Conservation (phyloP, 53 echinoderm and acorn worm species). For the Patiria pectinifera region DNA sequence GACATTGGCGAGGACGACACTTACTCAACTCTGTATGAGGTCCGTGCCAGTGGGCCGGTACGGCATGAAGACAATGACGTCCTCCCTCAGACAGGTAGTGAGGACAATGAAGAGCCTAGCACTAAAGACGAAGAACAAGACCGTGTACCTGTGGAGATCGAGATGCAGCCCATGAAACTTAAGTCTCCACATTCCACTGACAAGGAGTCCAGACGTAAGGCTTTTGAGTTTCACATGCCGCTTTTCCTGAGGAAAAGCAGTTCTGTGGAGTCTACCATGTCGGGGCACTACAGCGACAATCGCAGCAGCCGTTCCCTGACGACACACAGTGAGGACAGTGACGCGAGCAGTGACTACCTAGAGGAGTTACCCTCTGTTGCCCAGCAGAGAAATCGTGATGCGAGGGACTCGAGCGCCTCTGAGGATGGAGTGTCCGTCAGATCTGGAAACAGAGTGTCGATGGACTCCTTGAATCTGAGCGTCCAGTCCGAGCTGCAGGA, state of each 20-base stretch:
- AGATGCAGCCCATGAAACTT: constrained; percentile 43
- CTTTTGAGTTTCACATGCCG: constrained; percentile 48
- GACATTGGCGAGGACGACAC: not conserved
- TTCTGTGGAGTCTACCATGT: constrained; percentile 25
- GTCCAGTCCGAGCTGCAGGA: constrained; percentile 21
- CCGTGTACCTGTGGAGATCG: constrained; percentile 33
- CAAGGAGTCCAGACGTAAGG: constrained; percentile 37
- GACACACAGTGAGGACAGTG: constrained; percentile 32
- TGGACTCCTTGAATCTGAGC: constrained; percentile 25
- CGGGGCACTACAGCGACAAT: not conserved
- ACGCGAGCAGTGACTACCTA: not conserved
- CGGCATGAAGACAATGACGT: not conserved
- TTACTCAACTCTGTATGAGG: constrained; percentile 8
- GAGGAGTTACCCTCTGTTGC: constrained; percentile 2
- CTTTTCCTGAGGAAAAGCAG: constrained; percentile 47
- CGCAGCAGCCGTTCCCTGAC: not conserved
- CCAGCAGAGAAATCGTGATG: not conserved
- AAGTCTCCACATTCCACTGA: constrained; percentile 3
- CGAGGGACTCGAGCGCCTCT: constrained; percentile 26
- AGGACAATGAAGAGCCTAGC: not conserved
- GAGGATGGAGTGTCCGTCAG: constrained; percentile 10
- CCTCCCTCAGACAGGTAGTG: not conserved
- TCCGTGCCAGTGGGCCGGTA: not conserved
- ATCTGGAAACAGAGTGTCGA: not conserved
- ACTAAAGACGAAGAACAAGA: not conserved